A percentile compares a stretch with the other conserved stretches of the same genome.
phyloP scores from a whole-genome alignment of 2,113 vertebrate species.

The Hippocampus guttulatus region DNA sequence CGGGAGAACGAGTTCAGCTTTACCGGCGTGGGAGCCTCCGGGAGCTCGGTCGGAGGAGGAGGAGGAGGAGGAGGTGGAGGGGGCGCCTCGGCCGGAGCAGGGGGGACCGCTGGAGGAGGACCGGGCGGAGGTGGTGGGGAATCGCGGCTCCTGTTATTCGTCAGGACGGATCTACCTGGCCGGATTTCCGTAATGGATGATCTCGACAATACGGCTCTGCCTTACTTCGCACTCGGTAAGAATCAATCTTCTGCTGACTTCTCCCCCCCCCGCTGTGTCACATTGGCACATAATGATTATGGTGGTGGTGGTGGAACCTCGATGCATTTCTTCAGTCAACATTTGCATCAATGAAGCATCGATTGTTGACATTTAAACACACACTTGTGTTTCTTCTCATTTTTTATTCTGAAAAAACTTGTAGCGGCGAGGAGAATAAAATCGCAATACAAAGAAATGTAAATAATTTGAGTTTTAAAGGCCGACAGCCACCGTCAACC shows the following conservation, averaged over 20 bases:
- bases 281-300: background rate
- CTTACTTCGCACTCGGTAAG: constrained; percentile 97
- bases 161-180: constrained; percentile 92
- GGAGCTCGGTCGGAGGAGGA: constrained; percentile 63
- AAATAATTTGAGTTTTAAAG: too few relatives aligned
- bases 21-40: constrained; percentile 73
- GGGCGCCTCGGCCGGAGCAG: constrained; percentile 26
- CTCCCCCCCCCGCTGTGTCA: constrained; percentile 2
- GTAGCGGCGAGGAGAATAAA: too few relatives aligned
- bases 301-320: background rate
- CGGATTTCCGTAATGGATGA: constrained; percentile 94
- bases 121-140: constrained; percentile 71
- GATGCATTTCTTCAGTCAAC: background rate
- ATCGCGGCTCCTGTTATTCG: constrained; percentile 89
- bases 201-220: constrained; percentile 97
- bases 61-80: constrained; percentile 29
- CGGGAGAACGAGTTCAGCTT: constrained; percentile 93
- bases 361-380: too few relatives aligned
- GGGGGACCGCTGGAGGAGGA: constrained; percentile 66
- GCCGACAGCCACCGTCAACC: too few relatives aligned
- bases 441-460: too few relatives aligned
- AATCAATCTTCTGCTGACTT: constrained; percentile 22
- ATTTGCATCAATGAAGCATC: background rate
- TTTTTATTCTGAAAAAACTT: too few relatives aligned
- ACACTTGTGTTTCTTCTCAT: too few relatives aligned